A percentile compares a stretch with the other conserved stretches of the same genome.
phyloP scores from a whole-genome alignment of 2,113 vertebrate genomes.

The Reinhardtius hippoglossoides region DNA sequence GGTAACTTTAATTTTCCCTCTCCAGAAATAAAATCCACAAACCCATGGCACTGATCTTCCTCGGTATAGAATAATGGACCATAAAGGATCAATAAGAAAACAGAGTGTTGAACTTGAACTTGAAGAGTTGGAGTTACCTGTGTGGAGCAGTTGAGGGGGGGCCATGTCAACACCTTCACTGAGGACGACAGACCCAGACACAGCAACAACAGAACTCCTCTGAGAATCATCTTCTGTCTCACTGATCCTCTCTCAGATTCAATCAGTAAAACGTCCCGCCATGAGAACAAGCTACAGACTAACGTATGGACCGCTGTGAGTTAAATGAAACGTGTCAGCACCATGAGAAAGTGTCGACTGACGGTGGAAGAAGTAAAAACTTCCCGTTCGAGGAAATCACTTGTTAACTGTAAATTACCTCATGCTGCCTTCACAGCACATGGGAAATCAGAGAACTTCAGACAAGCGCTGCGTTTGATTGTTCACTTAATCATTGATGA shows the following conservation, averaged over 20 bases:
- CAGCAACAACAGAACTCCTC: accelerated
- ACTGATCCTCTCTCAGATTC: not conserved
- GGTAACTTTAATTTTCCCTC: no score
- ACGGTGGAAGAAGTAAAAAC: constrained; percentile 11
- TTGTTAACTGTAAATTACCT: constrained; percentile 21
- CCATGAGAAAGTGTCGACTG: no score
- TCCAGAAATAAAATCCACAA: no score
- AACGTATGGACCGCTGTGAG: not conserved
- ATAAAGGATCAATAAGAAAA: no score
- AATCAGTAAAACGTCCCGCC: not conserved
- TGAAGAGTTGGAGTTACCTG: constrained; percentile 38
- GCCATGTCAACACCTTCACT: not conserved
- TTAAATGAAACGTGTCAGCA: not conserved
- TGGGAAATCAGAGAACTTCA: constrained; percentile 7
- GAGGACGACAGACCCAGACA: constrained; percentile 3
- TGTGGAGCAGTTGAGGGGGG: not conserved
- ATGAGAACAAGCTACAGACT: not conserved
- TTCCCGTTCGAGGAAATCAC: constrained; percentile 46
- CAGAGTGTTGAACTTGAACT: no score
- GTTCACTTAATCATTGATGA: no score
- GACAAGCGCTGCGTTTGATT: not conserved
- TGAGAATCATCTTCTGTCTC: not conserved
- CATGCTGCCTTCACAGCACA: not conserved
- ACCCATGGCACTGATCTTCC: no score
- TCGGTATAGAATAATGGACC: no score